A percentile compares a stretch with the other conserved stretches of the same genome.
Evolutionary conservation across 1,140 invertebrate genomes (phyloP).

Genomic region (Drosophila ogumai): DNA sequence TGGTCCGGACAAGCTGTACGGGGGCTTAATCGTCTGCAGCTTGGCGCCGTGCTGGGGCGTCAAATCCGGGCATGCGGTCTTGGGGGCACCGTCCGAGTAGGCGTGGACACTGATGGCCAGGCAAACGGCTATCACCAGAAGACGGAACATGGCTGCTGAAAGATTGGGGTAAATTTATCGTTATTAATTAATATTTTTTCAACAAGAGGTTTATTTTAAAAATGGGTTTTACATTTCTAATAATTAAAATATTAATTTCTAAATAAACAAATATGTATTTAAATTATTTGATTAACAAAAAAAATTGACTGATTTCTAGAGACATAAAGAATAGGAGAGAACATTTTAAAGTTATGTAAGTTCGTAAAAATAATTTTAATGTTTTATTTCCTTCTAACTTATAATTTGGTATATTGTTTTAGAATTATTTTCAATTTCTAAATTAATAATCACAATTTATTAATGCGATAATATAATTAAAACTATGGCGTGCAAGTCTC

Average conservation of each 20-base stretch:
- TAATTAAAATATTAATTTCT: background rate
- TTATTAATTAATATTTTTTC: background rate
- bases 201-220: background rate
- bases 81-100: slow-evolving; percentile 71
- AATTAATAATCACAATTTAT: background rate
- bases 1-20: slow-evolving; percentile 57
- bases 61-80: slow-evolving; percentile 64
- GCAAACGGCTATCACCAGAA: slow-evolving; percentile 60
- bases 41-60: slow-evolving; percentile 76
- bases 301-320: too few species aligned
- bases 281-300: too few species aligned
- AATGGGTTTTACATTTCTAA: background rate
- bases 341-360: background rate
- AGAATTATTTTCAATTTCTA: background rate
- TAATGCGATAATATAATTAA: background rate
- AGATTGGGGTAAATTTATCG: background rate
- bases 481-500: slow-evolving; percentile 8
- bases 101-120: slow-evolving; percentile 59
- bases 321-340: background rate
- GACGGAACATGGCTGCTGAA: slow-evolving; percentile 65
- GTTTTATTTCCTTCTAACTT: background rate
- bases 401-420: background rate
- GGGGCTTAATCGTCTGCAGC: slow-evolving; percentile 59
- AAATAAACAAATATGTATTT: too few species aligned
- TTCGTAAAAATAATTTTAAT: too few species aligned